Conservation (phyloP, 2,888 invertebrate species). For the Protonemura montana region DNA sequence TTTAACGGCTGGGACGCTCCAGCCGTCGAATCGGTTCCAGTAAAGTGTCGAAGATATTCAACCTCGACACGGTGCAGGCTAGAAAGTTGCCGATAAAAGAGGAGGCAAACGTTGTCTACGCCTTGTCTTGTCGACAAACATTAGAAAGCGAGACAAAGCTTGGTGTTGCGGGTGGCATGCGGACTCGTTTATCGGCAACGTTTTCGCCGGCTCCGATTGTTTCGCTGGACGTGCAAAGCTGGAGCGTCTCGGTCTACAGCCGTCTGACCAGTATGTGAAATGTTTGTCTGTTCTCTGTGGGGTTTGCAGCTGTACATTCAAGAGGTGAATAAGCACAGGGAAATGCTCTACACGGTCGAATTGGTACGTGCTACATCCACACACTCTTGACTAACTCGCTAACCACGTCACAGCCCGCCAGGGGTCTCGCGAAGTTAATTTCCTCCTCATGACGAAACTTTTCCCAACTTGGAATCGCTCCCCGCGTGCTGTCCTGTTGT, state of each 20-base stretch:
- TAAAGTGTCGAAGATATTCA: too few relatives aligned
- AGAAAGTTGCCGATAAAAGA: too few relatives aligned
- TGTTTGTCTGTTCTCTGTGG: slow-evolving; percentile 50
- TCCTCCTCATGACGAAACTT: too few relatives aligned
- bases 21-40: not conserved
- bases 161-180: too few relatives aligned
- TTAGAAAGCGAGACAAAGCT: too few relatives aligned
- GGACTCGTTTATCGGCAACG: not conserved
- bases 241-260: not conserved
- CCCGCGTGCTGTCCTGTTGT: too few relatives aligned
- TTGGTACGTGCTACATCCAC: slow-evolving; percentile 67
- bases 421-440: too few relatives aligned
- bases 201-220: not conserved
- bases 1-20: not conserved
- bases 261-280: slow-evolving; percentile 47
- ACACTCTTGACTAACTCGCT: slow-evolving; percentile 44
- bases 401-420: slow-evolving; percentile 13
- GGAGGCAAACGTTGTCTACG: too few relatives aligned
- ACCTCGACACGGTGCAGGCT: too few relatives aligned
- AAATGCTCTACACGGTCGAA: slow-evolving; percentile 83
- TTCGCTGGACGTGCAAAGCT: not conserved
- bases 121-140: too few relatives aligned
- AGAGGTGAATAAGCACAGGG: slow-evolving; percentile 88
- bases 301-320: slow-evolving; percentile 83
- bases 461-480: too few relatives aligned